These are phyloP conservation scores for Falco punctatus DNA, from an alignment of 2,113 vertebrate genomes.

Conservation along the genomic window DNA sequence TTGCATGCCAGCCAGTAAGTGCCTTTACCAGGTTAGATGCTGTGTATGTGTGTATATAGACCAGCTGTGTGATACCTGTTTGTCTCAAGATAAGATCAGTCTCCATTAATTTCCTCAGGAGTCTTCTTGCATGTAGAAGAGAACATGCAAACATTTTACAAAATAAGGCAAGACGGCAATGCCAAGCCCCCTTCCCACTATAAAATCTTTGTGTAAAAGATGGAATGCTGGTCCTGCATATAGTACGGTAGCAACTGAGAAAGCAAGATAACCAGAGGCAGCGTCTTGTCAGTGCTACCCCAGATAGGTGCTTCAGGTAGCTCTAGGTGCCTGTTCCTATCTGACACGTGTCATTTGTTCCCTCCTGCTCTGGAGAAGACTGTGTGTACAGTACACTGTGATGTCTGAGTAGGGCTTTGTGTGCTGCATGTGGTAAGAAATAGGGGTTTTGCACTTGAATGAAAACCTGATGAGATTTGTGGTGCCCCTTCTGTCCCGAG, in stretches of 20 bases:
- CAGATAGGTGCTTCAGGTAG: neutral
- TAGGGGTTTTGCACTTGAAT: neutral
- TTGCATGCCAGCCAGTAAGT: neutral
- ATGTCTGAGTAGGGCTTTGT: neutral
- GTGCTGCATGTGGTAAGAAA: neutral
- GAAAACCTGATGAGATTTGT: neutral
- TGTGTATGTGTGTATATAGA: neutral
- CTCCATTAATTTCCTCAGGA: neutral
- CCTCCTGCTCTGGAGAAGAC: neutral
- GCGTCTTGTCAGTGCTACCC: neutral
- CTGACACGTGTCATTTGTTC: accelerated
- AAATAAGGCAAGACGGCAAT: neutral
- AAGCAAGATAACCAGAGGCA: neutral
- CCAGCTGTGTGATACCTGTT: neutral
- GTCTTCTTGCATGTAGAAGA: neutral
- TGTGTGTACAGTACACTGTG: neutral
- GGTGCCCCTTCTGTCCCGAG: neutral
- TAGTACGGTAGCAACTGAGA: neutral
- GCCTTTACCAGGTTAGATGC: neutral
- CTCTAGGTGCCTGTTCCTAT: neutral
- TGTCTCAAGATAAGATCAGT: neutral
- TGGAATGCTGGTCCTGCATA: neutral
- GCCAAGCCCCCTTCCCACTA: neutral
- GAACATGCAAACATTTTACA: neutral
- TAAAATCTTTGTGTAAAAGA: neutral